phyloP scores from a whole-genome alignment of 1,140 invertebrate species.

The Leptonema lineaticorne region DNA sequence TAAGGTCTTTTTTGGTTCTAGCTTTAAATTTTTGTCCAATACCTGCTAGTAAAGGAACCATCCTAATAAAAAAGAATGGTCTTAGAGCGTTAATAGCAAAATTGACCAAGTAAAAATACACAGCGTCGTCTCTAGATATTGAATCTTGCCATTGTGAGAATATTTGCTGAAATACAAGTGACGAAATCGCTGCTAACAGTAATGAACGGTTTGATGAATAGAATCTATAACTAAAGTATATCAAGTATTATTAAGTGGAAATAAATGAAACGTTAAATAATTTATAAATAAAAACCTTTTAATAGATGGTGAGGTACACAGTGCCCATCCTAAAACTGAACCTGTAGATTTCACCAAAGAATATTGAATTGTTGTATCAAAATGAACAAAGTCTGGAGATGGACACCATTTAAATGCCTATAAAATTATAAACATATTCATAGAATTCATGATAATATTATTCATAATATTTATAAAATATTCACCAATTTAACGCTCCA shows the following conservation, averaged over 20 bases:
- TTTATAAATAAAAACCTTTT: conserved; percentile 25
- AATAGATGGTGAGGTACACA: conserved; percentile 35
- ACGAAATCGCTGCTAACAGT: background rate
- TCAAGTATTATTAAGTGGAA: conserved; percentile 16
- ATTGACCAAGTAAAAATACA: conserved; percentile 35
- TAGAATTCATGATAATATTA: background rate
- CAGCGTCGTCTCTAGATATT: conserved; percentile 29
- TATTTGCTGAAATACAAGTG: conserved; percentile 29
- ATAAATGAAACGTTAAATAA: background rate
- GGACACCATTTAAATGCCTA: conserved; percentile 41
- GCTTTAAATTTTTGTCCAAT: conserved; percentile 18
- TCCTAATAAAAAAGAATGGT: conserved; percentile 34
- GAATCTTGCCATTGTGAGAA: conserved; percentile 31
- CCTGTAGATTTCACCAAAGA: conserved; percentile 33
- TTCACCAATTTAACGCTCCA: conserved; percentile 40
- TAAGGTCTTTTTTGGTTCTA: background rate
- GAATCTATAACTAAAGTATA: conserved; percentile 33
- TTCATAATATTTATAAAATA: conserved; percentile 6
- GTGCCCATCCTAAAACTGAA: conserved; percentile 29
- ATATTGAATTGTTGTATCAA: conserved; percentile 33
- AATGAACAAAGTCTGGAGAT: conserved; percentile 35
- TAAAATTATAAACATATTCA: conserved; percentile 17
- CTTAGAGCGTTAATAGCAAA: conserved; percentile 21
- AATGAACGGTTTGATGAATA: conserved; percentile 11
- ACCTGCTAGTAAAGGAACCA: conserved; percentile 25